These are phyloP conservation scores for Nanorana parkeri DNA, from an alignment of 2,113 vertebrate species.

Conservation along the genomic window DNA sequence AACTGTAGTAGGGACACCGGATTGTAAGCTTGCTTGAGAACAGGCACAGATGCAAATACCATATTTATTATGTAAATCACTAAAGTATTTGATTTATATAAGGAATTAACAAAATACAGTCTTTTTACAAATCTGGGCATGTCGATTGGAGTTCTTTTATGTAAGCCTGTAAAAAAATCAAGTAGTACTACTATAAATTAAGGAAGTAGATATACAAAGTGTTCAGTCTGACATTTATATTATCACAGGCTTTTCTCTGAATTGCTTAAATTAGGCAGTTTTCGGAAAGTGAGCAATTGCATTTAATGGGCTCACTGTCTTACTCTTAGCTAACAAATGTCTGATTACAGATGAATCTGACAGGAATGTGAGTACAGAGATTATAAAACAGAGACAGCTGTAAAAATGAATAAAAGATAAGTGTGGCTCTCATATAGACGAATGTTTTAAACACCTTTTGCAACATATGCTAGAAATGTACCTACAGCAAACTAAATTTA, in stretches of 20 bases:
- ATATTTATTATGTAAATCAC: too few species aligned
- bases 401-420: not conserved
- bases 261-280: slow-evolving; percentile 1
- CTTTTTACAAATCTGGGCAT: too few species aligned
- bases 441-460: slow-evolving; percentile 18
- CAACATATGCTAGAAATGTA: slow-evolving; percentile 1
- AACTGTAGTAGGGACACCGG: too few species aligned
- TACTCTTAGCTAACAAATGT: not conserved
- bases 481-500: slow-evolving; percentile 14
- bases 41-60: too few species aligned
- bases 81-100: too few species aligned
- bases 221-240: not conserved
- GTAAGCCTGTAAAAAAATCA: too few species aligned
- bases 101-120: too few species aligned
- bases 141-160: too few species aligned
- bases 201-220: not conserved
- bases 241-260: not conserved
- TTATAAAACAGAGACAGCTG: not conserved
- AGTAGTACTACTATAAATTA: too few species aligned
- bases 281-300: not conserved
- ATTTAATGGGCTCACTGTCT: not conserved
- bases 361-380: not conserved
- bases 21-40: too few species aligned
- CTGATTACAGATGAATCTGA: slow-evolving; percentile 10
- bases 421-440: not conserved